Evolutionary conservation across 1,140 invertebrate genomes (phyloP).

Genomic region (Zelostemma sp.): DNA sequence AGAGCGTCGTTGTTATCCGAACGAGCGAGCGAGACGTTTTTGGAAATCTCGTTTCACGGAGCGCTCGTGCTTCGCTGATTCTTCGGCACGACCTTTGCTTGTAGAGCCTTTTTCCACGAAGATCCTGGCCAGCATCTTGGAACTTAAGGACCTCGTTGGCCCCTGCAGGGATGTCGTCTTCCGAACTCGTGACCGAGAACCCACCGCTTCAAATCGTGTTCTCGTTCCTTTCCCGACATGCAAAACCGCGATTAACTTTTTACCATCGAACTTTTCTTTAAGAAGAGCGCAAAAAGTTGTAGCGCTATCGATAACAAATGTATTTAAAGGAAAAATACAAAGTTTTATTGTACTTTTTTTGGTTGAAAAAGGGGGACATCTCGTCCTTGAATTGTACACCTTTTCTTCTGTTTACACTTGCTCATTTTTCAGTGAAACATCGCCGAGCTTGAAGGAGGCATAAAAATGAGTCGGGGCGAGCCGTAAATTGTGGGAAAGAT

Average conservation of each 20-base stretch:
- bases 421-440: no score
- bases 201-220: slow-evolving; percentile 1
- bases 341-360: no score
- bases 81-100: not conserved
- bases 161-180: slow-evolving; percentile 1
- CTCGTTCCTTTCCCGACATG: not conserved
- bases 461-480: no score
- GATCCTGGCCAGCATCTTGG: no score
- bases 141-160: not conserved
- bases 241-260: not conserved
- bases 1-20: not conserved
- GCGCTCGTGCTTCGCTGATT: not conserved
- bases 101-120: no score
- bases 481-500: no score
- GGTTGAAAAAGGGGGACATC: no score
- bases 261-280: not conserved
- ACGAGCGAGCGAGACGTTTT: not conserved
- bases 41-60: not conserved
- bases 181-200: not conserved
- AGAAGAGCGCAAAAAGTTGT: not conserved
- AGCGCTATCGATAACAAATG: no score
- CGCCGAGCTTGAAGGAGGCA: no score
- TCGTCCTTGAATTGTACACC: no score
- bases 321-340: no score
- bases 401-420: no score